Conservation (phyloP, 30 jellyfish, hydroid and myxozoan species). For the Aurelia sp. region DNA sequence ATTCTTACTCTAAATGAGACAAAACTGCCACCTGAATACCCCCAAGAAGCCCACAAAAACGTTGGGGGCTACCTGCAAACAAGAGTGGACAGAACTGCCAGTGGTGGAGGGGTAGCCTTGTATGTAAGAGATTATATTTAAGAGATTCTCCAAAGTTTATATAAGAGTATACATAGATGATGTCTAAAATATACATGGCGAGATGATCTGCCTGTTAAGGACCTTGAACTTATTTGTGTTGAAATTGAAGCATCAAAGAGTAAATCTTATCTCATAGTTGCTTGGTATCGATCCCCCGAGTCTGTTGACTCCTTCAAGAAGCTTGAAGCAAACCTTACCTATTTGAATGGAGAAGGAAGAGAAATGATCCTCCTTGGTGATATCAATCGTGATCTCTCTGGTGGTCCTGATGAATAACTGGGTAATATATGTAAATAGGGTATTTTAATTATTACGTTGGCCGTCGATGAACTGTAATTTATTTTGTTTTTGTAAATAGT, state of each 20-base stretch:
- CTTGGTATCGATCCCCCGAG: background rate
- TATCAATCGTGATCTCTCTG: slow-evolving; percentile 8
- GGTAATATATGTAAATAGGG: no score
- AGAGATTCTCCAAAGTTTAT: no score
- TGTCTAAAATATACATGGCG: background rate
- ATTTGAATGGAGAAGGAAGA: slow-evolving; percentile 10
- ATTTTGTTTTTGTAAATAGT: no score
- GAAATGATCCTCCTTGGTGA: background rate
- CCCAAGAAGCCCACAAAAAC: no score
- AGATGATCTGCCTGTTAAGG: slow-evolving; percentile 20
- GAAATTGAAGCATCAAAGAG: slow-evolving; percentile 1
- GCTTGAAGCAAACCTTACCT: slow-evolving; percentile 6
- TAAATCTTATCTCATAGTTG: background rate
- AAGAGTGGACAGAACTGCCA: slow-evolving; percentile 17
- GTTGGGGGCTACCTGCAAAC: no score
- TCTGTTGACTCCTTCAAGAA: slow-evolving; percentile 10
- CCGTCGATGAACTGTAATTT: no score
- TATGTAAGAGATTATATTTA: background rate
- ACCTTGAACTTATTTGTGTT: no score
- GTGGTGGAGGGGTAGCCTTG: slow-evolving; percentile 11
- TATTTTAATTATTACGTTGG: no score
- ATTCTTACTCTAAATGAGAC: no score
- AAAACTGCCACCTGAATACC: no score
- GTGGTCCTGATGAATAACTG: background rate
- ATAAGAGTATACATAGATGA: no score